phyloP scores from a whole-genome alignment of 2,113 vertebrate genomes.

The Calonectris borealis region DNA sequence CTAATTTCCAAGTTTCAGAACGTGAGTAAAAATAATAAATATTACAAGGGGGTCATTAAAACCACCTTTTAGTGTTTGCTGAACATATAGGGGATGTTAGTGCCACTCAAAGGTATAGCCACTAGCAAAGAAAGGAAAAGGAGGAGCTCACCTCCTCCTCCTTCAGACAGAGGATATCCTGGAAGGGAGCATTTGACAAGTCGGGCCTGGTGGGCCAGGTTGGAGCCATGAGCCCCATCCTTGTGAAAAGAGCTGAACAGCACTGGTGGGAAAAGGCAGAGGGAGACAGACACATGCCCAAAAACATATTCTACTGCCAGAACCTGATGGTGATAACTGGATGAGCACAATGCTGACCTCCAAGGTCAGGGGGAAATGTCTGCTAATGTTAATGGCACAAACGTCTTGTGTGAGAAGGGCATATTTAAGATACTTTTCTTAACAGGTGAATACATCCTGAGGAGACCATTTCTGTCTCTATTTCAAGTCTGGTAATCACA shows the following conservation, averaged over 20 bases:
- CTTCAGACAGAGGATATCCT: background rate
- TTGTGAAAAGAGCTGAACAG: background rate
- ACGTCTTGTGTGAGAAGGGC: background rate
- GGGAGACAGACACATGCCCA: background rate
- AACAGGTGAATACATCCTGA: background rate
- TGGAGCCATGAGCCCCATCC: background rate
- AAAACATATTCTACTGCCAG: background rate
- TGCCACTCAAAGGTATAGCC: background rate
- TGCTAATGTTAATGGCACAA: background rate
- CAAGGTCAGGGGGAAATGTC: background rate
- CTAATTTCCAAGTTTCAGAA: background rate
- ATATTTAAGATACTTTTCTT: background rate
- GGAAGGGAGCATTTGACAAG: background rate
- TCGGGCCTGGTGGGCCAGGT: background rate
- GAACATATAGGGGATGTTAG: background rate
- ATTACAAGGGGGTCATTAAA: background rate
- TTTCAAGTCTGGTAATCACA: background rate
- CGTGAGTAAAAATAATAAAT: background rate
- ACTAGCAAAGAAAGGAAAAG: background rate
- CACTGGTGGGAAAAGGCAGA: background rate
- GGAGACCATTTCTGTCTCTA: background rate
- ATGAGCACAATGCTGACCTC: background rate
- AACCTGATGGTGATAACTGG: background rate
- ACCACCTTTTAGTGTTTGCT: background rate
- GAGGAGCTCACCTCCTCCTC: background rate